phyloP scores from a whole-genome alignment of 2,797 vertebrate genomes.

The Phoebastria nigripes region DNA sequence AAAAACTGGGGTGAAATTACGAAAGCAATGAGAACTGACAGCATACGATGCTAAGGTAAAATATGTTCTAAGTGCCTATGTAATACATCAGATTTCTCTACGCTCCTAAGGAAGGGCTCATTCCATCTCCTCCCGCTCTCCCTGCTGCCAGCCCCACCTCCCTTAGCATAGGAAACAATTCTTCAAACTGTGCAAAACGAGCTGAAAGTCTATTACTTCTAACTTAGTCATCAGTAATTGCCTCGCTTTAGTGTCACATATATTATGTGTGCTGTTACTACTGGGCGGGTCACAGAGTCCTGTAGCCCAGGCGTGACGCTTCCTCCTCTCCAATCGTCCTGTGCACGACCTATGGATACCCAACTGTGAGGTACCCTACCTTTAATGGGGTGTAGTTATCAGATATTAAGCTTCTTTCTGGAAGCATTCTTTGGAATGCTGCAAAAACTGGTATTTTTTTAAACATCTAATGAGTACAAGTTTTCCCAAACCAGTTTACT shows the following conservation, averaged over 20 bases:
- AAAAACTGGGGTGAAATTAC: background rate
- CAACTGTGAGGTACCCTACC: too few relatives aligned
- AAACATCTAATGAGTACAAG: accelerated
- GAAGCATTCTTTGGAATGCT: background rate
- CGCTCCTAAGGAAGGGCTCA: background rate
- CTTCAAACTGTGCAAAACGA: background rate
- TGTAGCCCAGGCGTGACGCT: background rate
- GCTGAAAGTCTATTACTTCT: background rate
- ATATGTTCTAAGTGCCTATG: background rate
- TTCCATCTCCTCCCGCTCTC: background rate
- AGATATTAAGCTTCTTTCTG: background rate
- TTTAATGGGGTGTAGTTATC: accelerated
- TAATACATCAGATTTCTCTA: background rate
- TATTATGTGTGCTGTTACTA: accelerated
- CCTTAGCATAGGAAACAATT: background rate
- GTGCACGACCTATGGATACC: accelerated
- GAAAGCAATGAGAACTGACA: background rate
- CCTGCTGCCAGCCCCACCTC: background rate
- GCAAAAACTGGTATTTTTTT: background rate
- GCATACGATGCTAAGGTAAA: background rate
- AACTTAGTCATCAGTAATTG: background rate
- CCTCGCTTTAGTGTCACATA: background rate
- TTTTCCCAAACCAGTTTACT: background rate
- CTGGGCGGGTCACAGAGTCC: background rate
- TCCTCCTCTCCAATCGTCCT: background rate